Percentiles rank a stretch among this genome's conserved stretches.
These are phyloP conservation scores for Drusus annulatus DNA, from an alignment of 1,140 invertebrate species.

Conservation along the genomic window DNA sequence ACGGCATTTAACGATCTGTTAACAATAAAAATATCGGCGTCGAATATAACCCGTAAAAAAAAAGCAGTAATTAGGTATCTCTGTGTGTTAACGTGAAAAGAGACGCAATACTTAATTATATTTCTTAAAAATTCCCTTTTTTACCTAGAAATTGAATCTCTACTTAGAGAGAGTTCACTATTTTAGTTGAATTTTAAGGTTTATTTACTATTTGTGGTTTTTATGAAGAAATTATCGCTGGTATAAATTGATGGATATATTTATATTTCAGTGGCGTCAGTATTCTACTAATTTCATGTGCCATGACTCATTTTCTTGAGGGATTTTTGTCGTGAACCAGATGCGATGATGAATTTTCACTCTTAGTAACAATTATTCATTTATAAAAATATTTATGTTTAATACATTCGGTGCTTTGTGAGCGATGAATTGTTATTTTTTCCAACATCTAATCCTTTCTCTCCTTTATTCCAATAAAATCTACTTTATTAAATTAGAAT, in stretches of 20 bases:
- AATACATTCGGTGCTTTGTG: neutral
- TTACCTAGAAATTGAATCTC: neutral
- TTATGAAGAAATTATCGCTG: neutral
- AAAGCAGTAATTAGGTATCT: too few relatives aligned
- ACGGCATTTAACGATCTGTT: neutral
- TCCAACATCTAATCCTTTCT: too few relatives aligned
- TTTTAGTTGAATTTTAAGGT: neutral
- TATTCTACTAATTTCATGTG: neutral
- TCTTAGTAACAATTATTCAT: too few relatives aligned
- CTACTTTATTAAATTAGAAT: too few relatives aligned
- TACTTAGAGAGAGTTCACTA: neutral
- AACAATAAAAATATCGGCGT: too few relatives aligned
- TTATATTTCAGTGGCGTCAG: neutral
- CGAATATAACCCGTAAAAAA: too few relatives aligned
- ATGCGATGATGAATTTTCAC: too few relatives aligned
- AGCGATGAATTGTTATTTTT: neutral
- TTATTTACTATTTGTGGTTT: neutral
- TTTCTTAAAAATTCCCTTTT: slow-evolving; percentile 8
- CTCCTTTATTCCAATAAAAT: too few relatives aligned
- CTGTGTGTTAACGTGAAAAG: too few relatives aligned
- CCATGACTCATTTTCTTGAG: neutral
- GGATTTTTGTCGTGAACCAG: neutral
- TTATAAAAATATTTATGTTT: neutral
- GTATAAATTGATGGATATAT: neutral
- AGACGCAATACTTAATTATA: neutral